Conservation (phyloP, 2,888 invertebrate species). For the Syrphus vitripennis region DNA sequence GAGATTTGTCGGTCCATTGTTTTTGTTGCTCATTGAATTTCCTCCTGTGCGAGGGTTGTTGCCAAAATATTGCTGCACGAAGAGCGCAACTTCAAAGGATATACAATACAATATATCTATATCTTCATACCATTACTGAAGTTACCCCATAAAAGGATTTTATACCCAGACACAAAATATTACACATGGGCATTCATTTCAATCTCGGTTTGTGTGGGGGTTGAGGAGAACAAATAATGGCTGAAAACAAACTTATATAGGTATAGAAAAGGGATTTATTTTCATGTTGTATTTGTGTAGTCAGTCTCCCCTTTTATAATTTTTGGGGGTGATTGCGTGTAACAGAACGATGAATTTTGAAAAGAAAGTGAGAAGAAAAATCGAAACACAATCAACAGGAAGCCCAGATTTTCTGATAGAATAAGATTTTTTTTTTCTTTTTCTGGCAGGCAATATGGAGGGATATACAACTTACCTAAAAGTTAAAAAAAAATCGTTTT, state of each 20-base stretch:
- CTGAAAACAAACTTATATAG: slow-evolving; percentile 27
- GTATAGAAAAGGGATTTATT: slow-evolving; percentile 32
- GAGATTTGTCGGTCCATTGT: slow-evolving; percentile 16
- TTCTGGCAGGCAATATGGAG: not conserved
- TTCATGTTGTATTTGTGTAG: not conserved
- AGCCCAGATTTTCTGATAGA: slow-evolving; percentile 65
- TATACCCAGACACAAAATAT: slow-evolving; percentile 63
- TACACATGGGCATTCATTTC: slow-evolving; percentile 63
- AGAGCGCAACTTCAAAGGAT: slow-evolving; percentile 68
- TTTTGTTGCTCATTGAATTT: slow-evolving; percentile 49
- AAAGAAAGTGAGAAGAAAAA: slow-evolving; percentile 35
- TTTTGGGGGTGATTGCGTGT: slow-evolving; percentile 63
- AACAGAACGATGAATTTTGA: slow-evolving; percentile 40
- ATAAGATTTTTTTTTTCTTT: slow-evolving; percentile 28
- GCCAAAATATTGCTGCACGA: slow-evolving; percentile 51
- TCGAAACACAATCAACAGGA: slow-evolving; percentile 52
- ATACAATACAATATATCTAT: not conserved
- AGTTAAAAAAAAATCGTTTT: no score
- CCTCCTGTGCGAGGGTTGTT: slow-evolving; percentile 49
- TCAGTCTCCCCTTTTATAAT: slow-evolving; percentile 11
- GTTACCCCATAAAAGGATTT: slow-evolving; percentile 66
- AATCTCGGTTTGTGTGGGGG: not conserved
- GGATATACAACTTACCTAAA: not conserved
- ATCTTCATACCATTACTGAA: no score
- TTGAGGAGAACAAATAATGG: slow-evolving; percentile 48